Conservation (phyloP, 2,797 vertebrate genomes). For the Sebastes hubbsi region DNA sequence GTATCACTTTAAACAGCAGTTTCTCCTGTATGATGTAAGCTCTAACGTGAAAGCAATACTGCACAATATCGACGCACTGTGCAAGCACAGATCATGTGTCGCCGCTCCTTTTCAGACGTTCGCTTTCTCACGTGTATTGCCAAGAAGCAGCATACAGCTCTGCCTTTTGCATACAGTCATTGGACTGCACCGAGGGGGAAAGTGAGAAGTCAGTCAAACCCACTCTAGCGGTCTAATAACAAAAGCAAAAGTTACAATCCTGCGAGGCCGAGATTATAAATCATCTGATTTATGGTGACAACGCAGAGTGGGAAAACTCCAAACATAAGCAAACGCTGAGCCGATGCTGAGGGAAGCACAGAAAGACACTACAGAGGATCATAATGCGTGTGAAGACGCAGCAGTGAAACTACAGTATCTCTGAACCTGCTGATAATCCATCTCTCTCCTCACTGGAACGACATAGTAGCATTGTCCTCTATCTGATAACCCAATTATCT, state of each 20-base stretch:
- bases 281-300: slow-evolving; percentile 82
- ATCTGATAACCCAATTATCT: slow-evolving; percentile 75
- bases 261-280: slow-evolving; percentile 75
- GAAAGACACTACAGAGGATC: slow-evolving; percentile 29
- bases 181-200: slow-evolving; percentile 50
- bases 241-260: slow-evolving; percentile 75
- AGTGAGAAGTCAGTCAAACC: slow-evolving; percentile 73
- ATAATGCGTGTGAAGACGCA: slow-evolving; percentile 50
- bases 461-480: slow-evolving; percentile 53
- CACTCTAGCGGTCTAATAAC: slow-evolving; percentile 66
- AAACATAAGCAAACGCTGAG: slow-evolving; percentile 75
- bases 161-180: slow-evolving; percentile 54
- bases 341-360: slow-evolving; percentile 61
- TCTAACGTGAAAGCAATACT: slow-evolving; percentile 46
- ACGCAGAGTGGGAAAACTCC: slow-evolving; percentile 66
- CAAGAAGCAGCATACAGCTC: slow-evolving; percentile 33
- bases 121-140: slow-evolving; percentile 19
- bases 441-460: slow-evolving; percentile 40
- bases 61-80: slow-evolving; percentile 48
- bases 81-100: slow-evolving; percentile 55
- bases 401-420: slow-evolving; percentile 39
- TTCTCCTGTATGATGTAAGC: slow-evolving; percentile 53
- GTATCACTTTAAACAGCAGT: slow-evolving; percentile 49
- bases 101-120: slow-evolving; percentile 40
- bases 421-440: slow-evolving; percentile 55